Evolutionary conservation across 1,140 invertebrate species (phyloP).

Genomic region (Campoletis sonorensis): DNA sequence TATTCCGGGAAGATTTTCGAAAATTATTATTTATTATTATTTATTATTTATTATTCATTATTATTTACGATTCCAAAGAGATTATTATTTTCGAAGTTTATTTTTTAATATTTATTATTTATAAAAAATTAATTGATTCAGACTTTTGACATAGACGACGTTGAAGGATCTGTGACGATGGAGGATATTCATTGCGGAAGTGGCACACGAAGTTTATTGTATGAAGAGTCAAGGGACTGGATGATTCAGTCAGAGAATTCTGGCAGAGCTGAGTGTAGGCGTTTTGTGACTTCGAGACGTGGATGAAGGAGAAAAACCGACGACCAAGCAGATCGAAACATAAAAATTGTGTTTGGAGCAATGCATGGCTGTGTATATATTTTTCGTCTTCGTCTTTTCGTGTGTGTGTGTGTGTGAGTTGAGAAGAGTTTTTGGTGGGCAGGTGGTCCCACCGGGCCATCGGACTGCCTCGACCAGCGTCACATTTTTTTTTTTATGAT

Average conservation of each 20-base stretch:
- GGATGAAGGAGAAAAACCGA: constrained; percentile 25
- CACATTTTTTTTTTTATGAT: constrained; percentile 16
- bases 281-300: constrained; percentile 14
- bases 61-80: too few relatives aligned
- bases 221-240: neutral
- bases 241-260: constrained; percentile 33
- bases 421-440: constrained; percentile 11
- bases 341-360: neutral
- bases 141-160: neutral
- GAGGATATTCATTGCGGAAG: neutral
- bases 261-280: constrained; percentile 45
- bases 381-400: neutral
- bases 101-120: too few relatives aligned
- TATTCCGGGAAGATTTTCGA: too few relatives aligned
- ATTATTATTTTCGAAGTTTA: too few relatives aligned
- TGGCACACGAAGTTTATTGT: neutral
- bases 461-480: constrained; percentile 8
- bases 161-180: neutral
- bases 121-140: too few relatives aligned
- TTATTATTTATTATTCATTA: too few relatives aligned
- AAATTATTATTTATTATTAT: too few relatives aligned
- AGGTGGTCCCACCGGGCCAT: constrained; percentile 27
- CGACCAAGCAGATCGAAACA: neutral
- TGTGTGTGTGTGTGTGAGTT: neutral
- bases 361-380: neutral